These are phyloP conservation scores for Pissodes strobi DNA, from an alignment of 1,140 invertebrate species.

Conservation along the genomic window DNA sequence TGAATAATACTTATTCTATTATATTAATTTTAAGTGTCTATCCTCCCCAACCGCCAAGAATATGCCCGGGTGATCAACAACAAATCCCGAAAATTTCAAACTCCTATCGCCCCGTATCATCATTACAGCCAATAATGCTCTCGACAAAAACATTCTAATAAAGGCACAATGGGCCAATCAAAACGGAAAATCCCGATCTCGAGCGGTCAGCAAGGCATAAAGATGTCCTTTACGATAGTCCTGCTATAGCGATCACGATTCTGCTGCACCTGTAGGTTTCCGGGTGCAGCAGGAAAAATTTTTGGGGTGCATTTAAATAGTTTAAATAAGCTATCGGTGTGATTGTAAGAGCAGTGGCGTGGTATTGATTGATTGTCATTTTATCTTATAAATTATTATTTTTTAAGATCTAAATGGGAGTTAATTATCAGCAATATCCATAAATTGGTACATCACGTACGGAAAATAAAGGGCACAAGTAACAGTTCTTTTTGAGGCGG, in stretches of 20 bases:
- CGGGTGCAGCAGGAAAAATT: constrained; percentile 11
- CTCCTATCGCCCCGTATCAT: constrained; percentile 14
- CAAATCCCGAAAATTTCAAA: background rate
- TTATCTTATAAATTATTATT: background rate
- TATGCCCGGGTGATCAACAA: background rate
- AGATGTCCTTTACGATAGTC: constrained; percentile 41
- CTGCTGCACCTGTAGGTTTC: constrained; percentile 42
- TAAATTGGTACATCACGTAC: no score
- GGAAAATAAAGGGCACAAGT: no score
- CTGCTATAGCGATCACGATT: constrained; percentile 7
- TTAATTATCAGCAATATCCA: no score
- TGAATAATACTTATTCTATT: no score
- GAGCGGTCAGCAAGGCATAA: constrained; percentile 42
- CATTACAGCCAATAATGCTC: constrained; percentile 29
- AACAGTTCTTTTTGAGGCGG: background rate
- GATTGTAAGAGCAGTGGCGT: background rate
- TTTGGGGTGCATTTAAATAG: constrained; percentile 1
- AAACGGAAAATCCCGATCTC: constrained; percentile 36
- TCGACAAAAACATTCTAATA: constrained; percentile 35
- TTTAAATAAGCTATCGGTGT: constrained; percentile 3
- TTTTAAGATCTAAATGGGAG: background rate
- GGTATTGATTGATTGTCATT: no score
- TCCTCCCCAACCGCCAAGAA: no score
- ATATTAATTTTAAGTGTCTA: no score
- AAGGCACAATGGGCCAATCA: constrained; percentile 32